Evolutionary conservation across 2,888 invertebrate genomes (phyloP), one percentile per base, ranked within the genome.

Genomic region (Sinopyrophorus schimmeli): DNA sequence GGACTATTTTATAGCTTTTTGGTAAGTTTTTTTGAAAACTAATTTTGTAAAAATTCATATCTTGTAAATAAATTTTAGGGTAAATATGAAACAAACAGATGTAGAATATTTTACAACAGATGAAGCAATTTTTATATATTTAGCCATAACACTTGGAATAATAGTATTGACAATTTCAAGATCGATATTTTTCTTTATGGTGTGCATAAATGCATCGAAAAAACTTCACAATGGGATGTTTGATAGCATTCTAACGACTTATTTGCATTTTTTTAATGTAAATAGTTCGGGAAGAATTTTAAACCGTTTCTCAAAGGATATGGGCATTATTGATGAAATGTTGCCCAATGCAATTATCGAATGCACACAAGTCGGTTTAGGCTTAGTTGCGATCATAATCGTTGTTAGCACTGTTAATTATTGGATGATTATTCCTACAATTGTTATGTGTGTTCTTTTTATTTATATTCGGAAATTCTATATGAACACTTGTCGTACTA

Each of bases 391-490:
- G 3, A 24, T 24, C n/a, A 10, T 24, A 9, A 5, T 24, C 6
- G 6, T 24, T 6, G 10, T 10, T 3, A 24, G 24, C 7, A 5
- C 10, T 4, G 24, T 24, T 24, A 24, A 24, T 5, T n/a, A n/a
- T 5, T 24, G 24, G 24, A 9, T 24, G 7, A 24, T 24, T 9
- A n/a, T 24, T 24, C 24, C 24, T 3, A 10, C 6, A 24, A 10
- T 24, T 3, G 3, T 24, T 4, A 24, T 24, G 3, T 4, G 9
- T 9, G 7, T 24, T 24, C 3, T 24, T 24, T 24, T 24, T 24
- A n/a, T n/a, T n/a, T n/a, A n/a, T n/a, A 68, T 91, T 6, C 71
- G 92, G 24, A 72, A 77, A 1, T 76, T 87, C 56, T 92, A 89
- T 73, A 76, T 92, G 10, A 69, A 77, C 21, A 89, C 89, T 2